These are phyloP conservation scores for Drosophila paracracens DNA, from an alignment of 2,888 invertebrate species.

Conservation along the genomic window DNA sequence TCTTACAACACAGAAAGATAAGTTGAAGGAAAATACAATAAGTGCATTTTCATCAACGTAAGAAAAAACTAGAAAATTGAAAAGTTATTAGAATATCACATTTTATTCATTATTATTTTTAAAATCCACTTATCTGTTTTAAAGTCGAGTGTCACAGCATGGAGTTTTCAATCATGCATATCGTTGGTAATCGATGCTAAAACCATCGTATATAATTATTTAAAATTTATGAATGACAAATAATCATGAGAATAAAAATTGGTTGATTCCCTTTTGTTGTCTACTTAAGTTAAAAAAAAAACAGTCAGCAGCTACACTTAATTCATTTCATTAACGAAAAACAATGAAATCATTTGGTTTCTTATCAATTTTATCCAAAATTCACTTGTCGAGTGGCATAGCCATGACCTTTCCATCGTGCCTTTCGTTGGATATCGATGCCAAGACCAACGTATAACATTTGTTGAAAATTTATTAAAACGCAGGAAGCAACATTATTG, in stretches of 20 bases:
- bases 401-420: constrained; percentile 2
- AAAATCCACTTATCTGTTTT: neutral
- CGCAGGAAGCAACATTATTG: too few relatives aligned
- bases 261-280: neutral
- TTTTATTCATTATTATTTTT: neutral
- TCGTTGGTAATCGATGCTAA: neutral
- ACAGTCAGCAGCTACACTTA: neutral
- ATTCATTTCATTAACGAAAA: neutral
- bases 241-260: neutral
- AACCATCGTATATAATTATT: constrained; percentile 2
- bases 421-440: neutral
- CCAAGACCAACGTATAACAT: constrained; percentile 1
- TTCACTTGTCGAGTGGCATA: neutral
- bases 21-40: neutral
- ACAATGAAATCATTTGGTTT: neutral
- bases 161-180: constrained; percentile 1
- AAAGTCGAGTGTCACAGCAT: constrained; percentile 3
- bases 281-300: neutral
- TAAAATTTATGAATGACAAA: neutral
- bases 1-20: neutral
- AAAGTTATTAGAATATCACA: neutral
- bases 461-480: neutral
- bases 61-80: neutral
- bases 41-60: neutral
- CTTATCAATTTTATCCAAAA: neutral